These are phyloP conservation scores for Tinamus guttatus DNA, from an alignment of 2,113 vertebrate genomes.

Conservation along the genomic window DNA sequence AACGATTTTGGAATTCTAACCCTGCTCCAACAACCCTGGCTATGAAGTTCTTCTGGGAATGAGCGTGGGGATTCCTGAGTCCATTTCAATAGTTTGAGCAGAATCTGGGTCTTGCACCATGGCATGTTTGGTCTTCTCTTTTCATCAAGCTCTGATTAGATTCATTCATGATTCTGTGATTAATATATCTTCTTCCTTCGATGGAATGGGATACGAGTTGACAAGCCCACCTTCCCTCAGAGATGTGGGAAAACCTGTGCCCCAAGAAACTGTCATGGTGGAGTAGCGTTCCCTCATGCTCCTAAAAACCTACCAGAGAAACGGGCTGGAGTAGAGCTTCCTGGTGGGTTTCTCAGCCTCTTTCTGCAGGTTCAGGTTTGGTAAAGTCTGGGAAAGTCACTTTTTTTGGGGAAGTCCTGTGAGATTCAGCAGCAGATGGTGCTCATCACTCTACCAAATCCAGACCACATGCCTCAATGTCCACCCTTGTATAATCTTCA, in stretches of 20 bases:
- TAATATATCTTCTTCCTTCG: neutral
- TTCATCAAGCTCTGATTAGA: neutral
- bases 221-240: neutral
- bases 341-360: neutral
- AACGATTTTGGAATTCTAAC: neutral
- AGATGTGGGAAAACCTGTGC: neutral
- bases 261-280: neutral
- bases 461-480: neutral
- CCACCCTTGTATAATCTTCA: neutral
- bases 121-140: neutral
- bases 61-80: rapidly evolving
- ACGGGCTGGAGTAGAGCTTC: neutral
- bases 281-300: neutral
- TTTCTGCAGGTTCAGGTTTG: neutral
- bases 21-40: neutral
- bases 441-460: neutral
- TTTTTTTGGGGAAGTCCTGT: neutral
- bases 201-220: neutral
- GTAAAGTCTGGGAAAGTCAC: neutral
- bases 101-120: neutral
- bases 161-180: neutral
- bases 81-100: rapidly evolving
- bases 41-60: neutral
- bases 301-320: neutral
- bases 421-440: neutral